phyloP scores from a whole-genome alignment of 2,797 vertebrate genomes.

The Sebastes taczanowskii region DNA sequence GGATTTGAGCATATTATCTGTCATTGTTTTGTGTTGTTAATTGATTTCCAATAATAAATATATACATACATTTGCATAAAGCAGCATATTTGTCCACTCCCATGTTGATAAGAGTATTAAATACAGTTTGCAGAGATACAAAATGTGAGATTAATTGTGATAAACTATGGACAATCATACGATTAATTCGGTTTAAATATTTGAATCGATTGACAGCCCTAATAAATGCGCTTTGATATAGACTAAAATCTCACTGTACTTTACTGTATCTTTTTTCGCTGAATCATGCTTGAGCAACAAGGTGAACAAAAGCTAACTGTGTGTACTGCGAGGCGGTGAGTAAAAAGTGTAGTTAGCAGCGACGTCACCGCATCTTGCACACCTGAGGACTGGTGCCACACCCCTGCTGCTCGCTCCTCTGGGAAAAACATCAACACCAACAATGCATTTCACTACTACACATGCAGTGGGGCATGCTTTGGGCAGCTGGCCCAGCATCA shows the following conservation, averaged over 20 bases:
- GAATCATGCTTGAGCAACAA: constrained; percentile 14
- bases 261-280: neutral
- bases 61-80: too few species aligned
- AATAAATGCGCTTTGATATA: neutral
- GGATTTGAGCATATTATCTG: too few species aligned
- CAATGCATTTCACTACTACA: constrained; percentile 88
- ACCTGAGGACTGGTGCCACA: constrained; percentile 87
- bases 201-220: neutral
- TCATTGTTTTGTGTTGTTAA: too few species aligned
- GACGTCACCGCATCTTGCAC: constrained; percentile 68
- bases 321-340: constrained; percentile 25
- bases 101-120: too few species aligned
- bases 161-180: too few species aligned
- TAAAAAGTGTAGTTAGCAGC: constrained; percentile 52
- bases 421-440: constrained; percentile 84
- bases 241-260: neutral
- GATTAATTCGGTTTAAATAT: too few species aligned
- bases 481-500: constrained; percentile 88
- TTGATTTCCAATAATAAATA: too few species aligned
- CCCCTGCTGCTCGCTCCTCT: constrained; percentile 84
- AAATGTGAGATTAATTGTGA: too few species aligned
- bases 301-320: constrained; percentile 16
- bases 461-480: constrained; percentile 98
- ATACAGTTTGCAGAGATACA: too few species aligned
- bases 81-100: too few species aligned